phyloP scores from a whole-genome alignment of 2,113 vertebrate species.

The Buteo buteo region DNA sequence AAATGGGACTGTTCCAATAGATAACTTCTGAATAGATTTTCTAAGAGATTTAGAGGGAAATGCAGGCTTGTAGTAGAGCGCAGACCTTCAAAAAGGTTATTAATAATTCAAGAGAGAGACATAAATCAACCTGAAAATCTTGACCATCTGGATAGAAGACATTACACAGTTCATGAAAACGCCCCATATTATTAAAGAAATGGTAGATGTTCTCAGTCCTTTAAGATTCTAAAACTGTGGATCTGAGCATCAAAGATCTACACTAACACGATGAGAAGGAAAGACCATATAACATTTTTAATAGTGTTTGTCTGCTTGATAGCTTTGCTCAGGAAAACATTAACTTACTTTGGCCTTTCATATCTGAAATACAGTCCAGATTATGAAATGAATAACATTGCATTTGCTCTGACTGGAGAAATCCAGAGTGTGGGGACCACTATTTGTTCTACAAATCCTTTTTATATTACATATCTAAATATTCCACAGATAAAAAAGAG shows the following conservation, averaged over 20 bases:
- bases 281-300: background rate
- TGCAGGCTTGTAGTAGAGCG: background rate
- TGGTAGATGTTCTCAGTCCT: background rate
- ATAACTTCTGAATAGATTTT: background rate
- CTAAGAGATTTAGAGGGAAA: background rate
- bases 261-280: background rate
- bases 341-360: slow-evolving; percentile 23
- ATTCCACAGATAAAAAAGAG: slow-evolving; percentile 22
- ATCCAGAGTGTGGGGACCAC: background rate
- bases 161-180: background rate
- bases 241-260: background rate
- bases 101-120: background rate
- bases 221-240: background rate
- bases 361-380: background rate
- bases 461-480: slow-evolving; percentile 53
- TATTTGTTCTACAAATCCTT: slow-evolving; percentile 56
- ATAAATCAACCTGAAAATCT: background rate
- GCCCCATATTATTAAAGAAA: background rate
- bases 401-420: slow-evolving; percentile 11
- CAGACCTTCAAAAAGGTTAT: background rate
- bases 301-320: background rate
- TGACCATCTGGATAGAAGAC: background rate
- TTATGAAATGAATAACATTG: slow-evolving; percentile 20
- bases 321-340: slow-evolving; percentile 21
- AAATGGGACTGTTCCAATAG: background rate